phyloP scores from a whole-genome alignment of 1,140 invertebrate genomes.

The Pseudobourletiella spinata region DNA sequence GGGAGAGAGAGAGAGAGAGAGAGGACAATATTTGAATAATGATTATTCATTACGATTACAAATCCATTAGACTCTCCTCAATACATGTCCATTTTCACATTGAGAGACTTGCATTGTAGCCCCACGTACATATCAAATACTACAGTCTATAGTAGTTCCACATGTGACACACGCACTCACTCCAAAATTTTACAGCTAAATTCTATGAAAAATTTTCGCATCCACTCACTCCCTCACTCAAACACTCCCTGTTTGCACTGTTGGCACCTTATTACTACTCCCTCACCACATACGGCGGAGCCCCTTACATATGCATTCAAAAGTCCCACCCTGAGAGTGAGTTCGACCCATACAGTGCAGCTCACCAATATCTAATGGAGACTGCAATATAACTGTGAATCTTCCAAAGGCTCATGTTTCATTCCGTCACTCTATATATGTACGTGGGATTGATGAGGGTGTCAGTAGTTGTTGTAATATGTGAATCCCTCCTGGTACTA shows the following conservation, averaged over 20 bases:
- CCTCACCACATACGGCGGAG: too few relatives aligned
- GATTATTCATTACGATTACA: slow-evolving; percentile 3
- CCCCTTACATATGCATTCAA: too few relatives aligned
- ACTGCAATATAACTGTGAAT: neutral
- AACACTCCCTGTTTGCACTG: too few relatives aligned
- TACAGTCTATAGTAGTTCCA: neutral
- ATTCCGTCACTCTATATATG: neutral
- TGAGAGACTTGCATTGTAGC: neutral
- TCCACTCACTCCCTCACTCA: too few relatives aligned
- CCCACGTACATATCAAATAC: neutral
- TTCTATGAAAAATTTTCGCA: too few relatives aligned
- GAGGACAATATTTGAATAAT: slow-evolving; percentile 9
- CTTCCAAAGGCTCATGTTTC: neutral
- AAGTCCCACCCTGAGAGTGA: too few relatives aligned
- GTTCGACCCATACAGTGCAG: too few relatives aligned
- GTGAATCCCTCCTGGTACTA: neutral
- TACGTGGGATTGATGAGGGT: neutral
- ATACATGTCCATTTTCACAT: too few relatives aligned
- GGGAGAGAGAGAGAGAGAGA: too few relatives aligned
- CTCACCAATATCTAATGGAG: neutral
- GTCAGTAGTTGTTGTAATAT: neutral
- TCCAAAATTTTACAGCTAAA: too few relatives aligned
- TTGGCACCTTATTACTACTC: too few relatives aligned
- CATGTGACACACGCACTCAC: too few relatives aligned
- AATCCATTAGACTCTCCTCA: neutral